Base-by-base conservation (phyloP, 2,797 vertebrate genomes). In the Hemitrygon akajei region DNA sequence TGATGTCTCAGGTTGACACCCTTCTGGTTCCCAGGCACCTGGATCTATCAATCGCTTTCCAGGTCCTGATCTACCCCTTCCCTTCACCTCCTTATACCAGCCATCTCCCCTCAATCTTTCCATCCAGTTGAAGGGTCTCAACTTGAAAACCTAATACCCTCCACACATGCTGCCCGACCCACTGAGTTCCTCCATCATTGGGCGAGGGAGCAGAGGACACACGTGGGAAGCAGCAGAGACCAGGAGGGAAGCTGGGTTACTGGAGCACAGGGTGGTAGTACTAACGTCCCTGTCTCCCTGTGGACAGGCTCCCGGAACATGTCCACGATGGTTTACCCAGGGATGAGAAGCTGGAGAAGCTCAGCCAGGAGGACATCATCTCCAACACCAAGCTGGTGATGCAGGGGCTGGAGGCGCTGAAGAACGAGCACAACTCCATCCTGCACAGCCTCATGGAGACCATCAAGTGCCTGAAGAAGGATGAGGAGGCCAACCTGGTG, bases 351-450 rank as follows among this genome's bases (percentile, higher is more conserved):
- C 96, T 98, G 12, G 98, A 99, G 96, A 99, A 99, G 95, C 96
- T 99, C 94, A 98, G 98, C 94, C 99, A 99, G 97, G 98, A 99
- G 95, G 99, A 99, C 96, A 99, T 99, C n/a, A 98, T 99, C 96
- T 98, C 98, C 66, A 99, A 98, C 96, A 99, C 99, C 0, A 98
- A 98, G 95, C 96, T 99, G 95, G 99, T 99, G 94, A 99, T 98
- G 96, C 99, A 99, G 95, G 99, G 99, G 0, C 97, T 99, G 94
- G 99, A 99, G 96, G 99, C 99, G 7, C 96, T 99, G 87, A 99
- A 98, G 96, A 99, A 98, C 56, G 99, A 99, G 93, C 99, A 99
- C 96, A 99, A 99, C 96, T 99, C 99, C 82, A 99, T 99, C 95
- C 97, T 99, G 94, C 98, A 99, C 95, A 99, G 98, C 96, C 97